phyloP scores from a whole-genome alignment of 2,113 vertebrate genomes.

The Dromas ardeola region DNA sequence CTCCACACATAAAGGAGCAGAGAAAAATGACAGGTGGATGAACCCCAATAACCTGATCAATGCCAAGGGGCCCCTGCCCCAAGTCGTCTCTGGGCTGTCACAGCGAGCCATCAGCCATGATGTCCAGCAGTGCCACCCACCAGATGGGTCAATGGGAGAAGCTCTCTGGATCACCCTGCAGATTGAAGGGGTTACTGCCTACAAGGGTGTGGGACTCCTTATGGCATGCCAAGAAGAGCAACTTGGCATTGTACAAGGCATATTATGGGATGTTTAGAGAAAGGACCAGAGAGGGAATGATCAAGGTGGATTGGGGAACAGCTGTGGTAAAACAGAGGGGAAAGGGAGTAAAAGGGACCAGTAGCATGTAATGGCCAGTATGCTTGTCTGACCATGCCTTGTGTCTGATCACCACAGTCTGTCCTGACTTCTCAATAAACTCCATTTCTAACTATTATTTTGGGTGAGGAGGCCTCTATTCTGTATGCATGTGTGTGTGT shows the following conservation, averaged over 20 bases:
- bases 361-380: neutral
- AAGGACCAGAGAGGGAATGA: neutral
- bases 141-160: neutral
- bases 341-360: neutral
- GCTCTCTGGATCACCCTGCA: neutral
- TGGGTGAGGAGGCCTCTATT: neutral
- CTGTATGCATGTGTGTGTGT: neutral
- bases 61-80: neutral
- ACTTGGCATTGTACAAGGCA: neutral
- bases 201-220: neutral
- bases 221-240: neutral
- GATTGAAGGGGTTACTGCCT: neutral
- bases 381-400: neutral
- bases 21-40: neutral
- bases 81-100: neutral
- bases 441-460: neutral
- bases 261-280: neutral
- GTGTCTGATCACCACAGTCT: neutral
- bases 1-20: neutral
- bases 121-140: neutral
- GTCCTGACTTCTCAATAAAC: neutral
- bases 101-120: neutral
- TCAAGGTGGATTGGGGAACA: neutral
- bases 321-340: neutral
- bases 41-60: neutral